Evolutionary conservation across 2,113 vertebrate species (phyloP).

Genomic region (Malurus alboscapulatus): DNA sequence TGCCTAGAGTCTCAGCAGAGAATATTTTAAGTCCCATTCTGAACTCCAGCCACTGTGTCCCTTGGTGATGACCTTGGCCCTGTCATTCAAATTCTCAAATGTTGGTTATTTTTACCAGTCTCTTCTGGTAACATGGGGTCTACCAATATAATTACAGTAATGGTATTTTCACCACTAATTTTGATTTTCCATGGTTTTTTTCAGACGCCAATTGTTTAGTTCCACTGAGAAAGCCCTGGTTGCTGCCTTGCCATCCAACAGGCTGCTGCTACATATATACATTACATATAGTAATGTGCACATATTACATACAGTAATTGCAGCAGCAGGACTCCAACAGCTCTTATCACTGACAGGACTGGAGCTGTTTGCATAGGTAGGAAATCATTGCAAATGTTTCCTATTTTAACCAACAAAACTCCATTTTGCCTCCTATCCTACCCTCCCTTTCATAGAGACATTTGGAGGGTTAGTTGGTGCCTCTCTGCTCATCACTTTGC

Average conservation of each 20-base stretch:
- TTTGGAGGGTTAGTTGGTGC: conserved; percentile 8
- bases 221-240: not conserved
- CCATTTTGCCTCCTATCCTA: not conserved
- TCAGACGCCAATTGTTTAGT: not conserved
- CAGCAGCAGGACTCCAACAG: not conserved
- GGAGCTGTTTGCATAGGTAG: not conserved
- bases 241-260: not conserved
- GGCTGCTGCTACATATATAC: not conserved
- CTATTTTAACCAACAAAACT: not conserved
- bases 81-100: not conserved
- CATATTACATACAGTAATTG: not conserved
- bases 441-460: not conserved
- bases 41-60: not conserved
- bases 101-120: not conserved
- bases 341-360: not conserved
- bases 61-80: not conserved
- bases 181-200: not conserved
- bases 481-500: not conserved
- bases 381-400: conserved; percentile 18
- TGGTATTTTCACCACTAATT: not conserved
- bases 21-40: not conserved
- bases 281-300: not conserved
- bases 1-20: not conserved
- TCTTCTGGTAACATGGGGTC: not conserved
- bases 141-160: not conserved